Base-by-base conservation (phyloP, 2,113 vertebrate genomes). In the Petromus typicus region DNA sequence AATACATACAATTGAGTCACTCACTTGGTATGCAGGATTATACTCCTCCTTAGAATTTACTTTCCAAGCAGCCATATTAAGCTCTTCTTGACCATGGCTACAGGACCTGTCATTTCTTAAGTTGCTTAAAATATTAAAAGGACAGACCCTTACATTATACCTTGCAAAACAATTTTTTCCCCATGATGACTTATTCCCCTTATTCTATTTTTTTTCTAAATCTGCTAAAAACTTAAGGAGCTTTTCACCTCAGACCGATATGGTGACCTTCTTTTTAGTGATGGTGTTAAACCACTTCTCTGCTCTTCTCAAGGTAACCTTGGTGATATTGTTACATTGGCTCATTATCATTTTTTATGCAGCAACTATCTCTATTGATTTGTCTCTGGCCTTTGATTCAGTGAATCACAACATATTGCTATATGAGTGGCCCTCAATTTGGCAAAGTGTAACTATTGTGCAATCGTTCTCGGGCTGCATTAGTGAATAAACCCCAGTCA, bases 221-320 rank as follows among this genome's bases (percentile, higher is more conserved):
- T 95, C n/a, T 97, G 82, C 94, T 97, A 92, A 97, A 84, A 82
- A 97, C 95, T 96, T 96, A 98, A 97, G 89, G 86, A 97, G 57
- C 2, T 11, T 91, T 97, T 88, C 82, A 83, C 95, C 97, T 86
- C 85, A 95, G 97, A 92, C 86, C 96, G 96, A 96, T 97, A 88
- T 61, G 92, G 61, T 97, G 94, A 97, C 97, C 95, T 85, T 98
- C 76, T 97, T 98, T 97, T 98, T 96, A 98, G 95, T 95, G 81
- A 91, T 97, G 94, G 59, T 97, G 98, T 97, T 94, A 97, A 93
- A 83, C 87, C 91, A 71, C 82, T 95, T 86, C 85, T 86, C 82
- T 95, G 90, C 96, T 96, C 89, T 97, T 98, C 94, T 97, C 98
- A 98, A 99, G 98, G 98, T 98, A 98, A 98, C 98, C 98, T 98